Evolutionary conservation across 2,113 vertebrate species (phyloP), one percentile per base, ranked within the genome.

Genomic region (Pteronura brasiliensis): DNA sequence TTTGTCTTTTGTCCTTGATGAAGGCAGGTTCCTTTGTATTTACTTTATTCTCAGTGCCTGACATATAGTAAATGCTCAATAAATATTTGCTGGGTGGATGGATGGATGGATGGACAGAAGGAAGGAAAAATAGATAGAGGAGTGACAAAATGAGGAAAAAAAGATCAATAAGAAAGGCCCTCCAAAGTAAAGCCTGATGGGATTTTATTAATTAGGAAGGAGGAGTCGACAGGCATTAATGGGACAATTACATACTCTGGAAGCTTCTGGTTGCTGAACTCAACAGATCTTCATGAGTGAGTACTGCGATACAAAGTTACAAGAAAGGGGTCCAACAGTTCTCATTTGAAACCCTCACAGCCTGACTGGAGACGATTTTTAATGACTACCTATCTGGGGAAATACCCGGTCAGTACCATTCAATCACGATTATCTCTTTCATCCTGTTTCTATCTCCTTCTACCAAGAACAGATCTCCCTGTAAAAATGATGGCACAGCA

Each of bases 341-440:
- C 81, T 57, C 88, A 79, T 59, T 1, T 59, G 42, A 94, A 84
- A 79, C 20, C 3, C 29, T 84, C 7, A 44, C 10, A 88, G 77
- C n/a, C 59, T 71, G 91, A 95, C 93, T 81, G 20, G 65, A 92
- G 69, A 88, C 88, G 57, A 90, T 23, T 90, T 69, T 84, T 82
- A 96, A 88, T 96, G 63, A 86, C 57, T 79, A 47, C 44, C 25
- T 85, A 93, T 81, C 76, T 93, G 61, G 21, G 93, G 85, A 96
- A 95, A 69, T 89, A 74, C 47, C 72, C 72, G 12, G n/a, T 84
- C 76, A 49, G 61, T 42, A 59, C 63, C 63, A 94, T 25, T 85
- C 83, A 72, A 65, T 96, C 92, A 92, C 0, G 3, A 88, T 90
- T 72, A 90, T 86, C 77, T 82, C 81, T 90, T 83, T 79, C 55